phyloP scores from a whole-genome alignment of 2,113 vertebrate species.

The Chinchilla lanigera region DNA sequence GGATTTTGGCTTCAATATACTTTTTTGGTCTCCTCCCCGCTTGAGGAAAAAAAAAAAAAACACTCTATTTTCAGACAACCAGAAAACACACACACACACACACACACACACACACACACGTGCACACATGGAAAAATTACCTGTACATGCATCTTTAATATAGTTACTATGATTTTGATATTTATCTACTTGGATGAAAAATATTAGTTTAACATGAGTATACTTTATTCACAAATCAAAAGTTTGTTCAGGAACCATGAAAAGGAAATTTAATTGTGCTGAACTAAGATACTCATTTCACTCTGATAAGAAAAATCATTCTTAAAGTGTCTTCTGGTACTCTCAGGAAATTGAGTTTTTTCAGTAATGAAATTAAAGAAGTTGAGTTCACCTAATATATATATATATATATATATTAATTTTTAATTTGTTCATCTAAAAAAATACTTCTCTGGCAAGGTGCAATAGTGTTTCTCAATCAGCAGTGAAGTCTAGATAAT shows the following conservation, averaged over 20 bases:
- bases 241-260: neutral
- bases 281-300: neutral
- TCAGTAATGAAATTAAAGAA: constrained; percentile 50
- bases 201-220: neutral
- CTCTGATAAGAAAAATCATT: neutral
- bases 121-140: constrained; percentile 27
- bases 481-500: neutral
- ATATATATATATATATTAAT: neutral
- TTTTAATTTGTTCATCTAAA: neutral
- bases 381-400: too few species aligned
- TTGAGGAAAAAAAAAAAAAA: constrained; percentile 25
- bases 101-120: neutral
- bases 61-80: constrained; percentile 75
- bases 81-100: constrained; percentile 3
- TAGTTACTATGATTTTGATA: constrained; percentile 55
- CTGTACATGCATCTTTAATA: constrained; percentile 51
- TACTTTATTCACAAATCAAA: constrained; percentile 26
- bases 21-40: constrained; percentile 12
- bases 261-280: constrained; percentile 1
- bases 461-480: neutral
- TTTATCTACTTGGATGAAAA: neutral
- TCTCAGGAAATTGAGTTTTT: constrained; percentile 25
- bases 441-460: neutral
- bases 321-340: neutral
- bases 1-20: constrained; percentile 76